Conservation (phyloP, 2,888 invertebrate genomes). For the Scelioninae gen. 1 region DNA sequence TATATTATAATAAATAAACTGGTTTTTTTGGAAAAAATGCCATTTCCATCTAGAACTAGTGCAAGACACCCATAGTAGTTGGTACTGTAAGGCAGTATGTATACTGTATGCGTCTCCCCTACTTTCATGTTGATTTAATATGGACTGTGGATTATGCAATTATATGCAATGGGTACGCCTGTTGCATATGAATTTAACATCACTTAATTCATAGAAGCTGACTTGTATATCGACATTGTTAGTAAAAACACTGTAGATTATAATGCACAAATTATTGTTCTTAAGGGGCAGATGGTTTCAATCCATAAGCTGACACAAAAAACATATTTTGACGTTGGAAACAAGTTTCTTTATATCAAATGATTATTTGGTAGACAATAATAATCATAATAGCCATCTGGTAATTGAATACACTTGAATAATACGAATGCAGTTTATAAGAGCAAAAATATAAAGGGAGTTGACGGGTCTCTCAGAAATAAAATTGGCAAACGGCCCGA, state of each 20-base stretch:
- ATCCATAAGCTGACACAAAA: conserved; percentile 28
- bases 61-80: too few species aligned
- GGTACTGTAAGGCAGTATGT: too few species aligned
- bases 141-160: too few species aligned
- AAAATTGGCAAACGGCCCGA: conserved; percentile 42
- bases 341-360: conserved; percentile 46
- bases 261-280: conserved; percentile 40
- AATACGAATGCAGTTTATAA: conserved; percentile 49
- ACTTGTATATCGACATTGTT: conserved; percentile 28
- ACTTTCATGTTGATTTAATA: too few species aligned
- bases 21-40: too few species aligned
- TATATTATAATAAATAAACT: too few species aligned
- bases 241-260: conserved; percentile 34
- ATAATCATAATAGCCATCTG: conserved; percentile 51
- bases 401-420: conserved; percentile 51
- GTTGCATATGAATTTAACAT: too few species aligned
- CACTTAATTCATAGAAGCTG: not conserved
- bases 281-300: conserved; percentile 43
- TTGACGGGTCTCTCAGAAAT: conserved; percentile 1
- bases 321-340: conserved; percentile 39
- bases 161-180: too few species aligned
- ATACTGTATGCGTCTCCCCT: too few species aligned
- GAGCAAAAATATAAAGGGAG: conserved; percentile 29
- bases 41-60: too few species aligned
- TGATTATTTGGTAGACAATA: conserved; percentile 53